phyloP scores from a whole-genome alignment of 2,797 vertebrate genomes.

The Muscicapa striata region DNA sequence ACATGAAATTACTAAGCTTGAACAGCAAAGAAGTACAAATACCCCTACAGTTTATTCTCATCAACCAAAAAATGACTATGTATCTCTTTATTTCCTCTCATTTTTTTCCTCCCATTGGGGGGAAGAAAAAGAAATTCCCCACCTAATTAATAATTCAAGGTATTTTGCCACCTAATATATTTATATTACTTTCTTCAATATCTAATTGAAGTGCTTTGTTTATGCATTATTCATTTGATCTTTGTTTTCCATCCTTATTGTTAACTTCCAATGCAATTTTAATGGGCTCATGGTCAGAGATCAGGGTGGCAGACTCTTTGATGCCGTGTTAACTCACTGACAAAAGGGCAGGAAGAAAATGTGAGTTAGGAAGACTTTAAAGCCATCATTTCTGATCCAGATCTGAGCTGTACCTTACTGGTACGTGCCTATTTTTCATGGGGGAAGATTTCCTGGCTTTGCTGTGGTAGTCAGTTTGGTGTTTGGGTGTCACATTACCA shows the following conservation, averaged over 20 bases:
- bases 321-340: background rate
- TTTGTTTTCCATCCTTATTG: slow-evolving; percentile 56
- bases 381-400: background rate
- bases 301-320: slow-evolving; percentile 34
- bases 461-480: background rate
- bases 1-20: slow-evolving; percentile 28
- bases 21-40: slow-evolving; percentile 21
- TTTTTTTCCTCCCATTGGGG: background rate
- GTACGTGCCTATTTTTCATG: background rate
- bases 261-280: slow-evolving; percentile 65
- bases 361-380: background rate
- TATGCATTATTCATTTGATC: slow-evolving; percentile 67
- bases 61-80: background rate
- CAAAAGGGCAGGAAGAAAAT: background rate
- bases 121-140: background rate
- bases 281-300: slow-evolving; percentile 60
- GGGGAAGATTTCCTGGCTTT: background rate
- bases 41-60: background rate
- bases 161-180: slow-evolving; percentile 55
- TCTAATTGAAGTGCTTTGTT: slow-evolving; percentile 60
- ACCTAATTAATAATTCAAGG: slow-evolving; percentile 53
- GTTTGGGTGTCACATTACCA: background rate
- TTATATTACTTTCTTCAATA: slow-evolving; percentile 58
- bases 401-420: background rate
- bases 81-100: slow-evolving; percentile 27